Conservation (phyloP, 1,140 invertebrate genomes). For the Tyrophagus putrescentiae region DNA sequence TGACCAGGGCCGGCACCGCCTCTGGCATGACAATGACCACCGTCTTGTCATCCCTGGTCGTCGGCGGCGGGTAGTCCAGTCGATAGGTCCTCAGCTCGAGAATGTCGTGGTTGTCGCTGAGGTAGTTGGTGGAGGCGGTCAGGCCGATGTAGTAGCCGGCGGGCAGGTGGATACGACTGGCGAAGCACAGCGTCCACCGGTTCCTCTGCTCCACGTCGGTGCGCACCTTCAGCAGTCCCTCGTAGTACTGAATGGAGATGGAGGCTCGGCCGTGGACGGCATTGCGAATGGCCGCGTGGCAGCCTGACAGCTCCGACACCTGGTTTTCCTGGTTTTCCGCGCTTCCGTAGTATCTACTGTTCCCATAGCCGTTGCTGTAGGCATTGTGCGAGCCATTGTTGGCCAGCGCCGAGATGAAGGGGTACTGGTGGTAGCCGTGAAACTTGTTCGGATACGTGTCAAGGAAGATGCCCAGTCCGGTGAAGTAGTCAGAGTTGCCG, state of each 20-base stretch:
- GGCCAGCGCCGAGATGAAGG: slow-evolving; percentile 94
- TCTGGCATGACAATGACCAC: not conserved
- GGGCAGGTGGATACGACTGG: slow-evolving; percentile 73
- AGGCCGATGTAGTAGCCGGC: slow-evolving; percentile 89
- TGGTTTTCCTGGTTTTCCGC: too few relatives aligned
- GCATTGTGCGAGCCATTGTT: slow-evolving; percentile 76
- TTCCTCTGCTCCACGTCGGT: slow-evolving; percentile 80
- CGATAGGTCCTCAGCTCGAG: slow-evolving; percentile 51
- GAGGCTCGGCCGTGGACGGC: slow-evolving; percentile 76
- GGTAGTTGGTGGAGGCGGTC: slow-evolving; percentile 84
- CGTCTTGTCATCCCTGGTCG: not conserved
- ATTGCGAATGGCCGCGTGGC: slow-evolving; percentile 84
- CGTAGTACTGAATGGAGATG: slow-evolving; percentile 74
- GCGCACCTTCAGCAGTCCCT: slow-evolving; percentile 40
- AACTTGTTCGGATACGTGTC: slow-evolving; percentile 95
- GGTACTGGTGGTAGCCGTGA: slow-evolving; percentile 95
- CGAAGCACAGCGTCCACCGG: slow-evolving; percentile 87
- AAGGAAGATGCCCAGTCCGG: slow-evolving; percentile 78
- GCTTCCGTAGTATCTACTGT: too few relatives aligned
- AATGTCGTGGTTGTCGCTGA: slow-evolving; percentile 86
- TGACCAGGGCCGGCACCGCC: too few relatives aligned
- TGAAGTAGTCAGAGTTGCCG: slow-evolving; percentile 85
- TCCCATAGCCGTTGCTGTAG: not conserved
- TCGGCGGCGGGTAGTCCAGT: not conserved
- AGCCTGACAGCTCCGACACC: slow-evolving; percentile 68